These are phyloP conservation scores for Hesperophylax magnus DNA, from an alignment of 1,140 invertebrate genomes.

Conservation along the genomic window DNA sequence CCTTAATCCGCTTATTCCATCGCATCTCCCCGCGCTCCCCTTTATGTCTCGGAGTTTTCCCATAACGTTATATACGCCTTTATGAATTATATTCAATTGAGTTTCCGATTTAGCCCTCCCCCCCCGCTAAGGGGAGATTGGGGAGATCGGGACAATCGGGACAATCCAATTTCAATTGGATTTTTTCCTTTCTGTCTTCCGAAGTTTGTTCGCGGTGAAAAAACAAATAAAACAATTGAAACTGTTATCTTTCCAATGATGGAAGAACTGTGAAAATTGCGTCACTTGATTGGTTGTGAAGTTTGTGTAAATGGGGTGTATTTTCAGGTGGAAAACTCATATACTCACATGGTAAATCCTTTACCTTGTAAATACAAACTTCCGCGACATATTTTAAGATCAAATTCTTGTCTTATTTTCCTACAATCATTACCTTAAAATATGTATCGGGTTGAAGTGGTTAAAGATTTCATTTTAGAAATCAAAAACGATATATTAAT, in stretches of 20 bases:
- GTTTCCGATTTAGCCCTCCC: conserved; percentile 34
- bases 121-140: neutral
- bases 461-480: no score
- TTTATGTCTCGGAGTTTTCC: conserved; percentile 53
- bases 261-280: no score
- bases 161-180: conserved; percentile 38
- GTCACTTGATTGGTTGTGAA: no score
- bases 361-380: no score
- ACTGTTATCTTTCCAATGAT: neutral
- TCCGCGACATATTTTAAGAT: no score
- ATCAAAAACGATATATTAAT: no score
- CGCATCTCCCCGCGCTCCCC: conserved; percentile 39
- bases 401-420: no score
- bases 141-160: neutral
- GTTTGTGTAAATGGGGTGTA: no score
- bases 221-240: conserved; percentile 41
- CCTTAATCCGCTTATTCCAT: conserved; percentile 50
- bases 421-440: no score
- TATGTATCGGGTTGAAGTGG: no score
- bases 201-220: conserved; percentile 37
- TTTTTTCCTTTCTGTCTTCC: conserved; percentile 25
- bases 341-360: no score
- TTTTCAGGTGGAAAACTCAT: no score
- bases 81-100: conserved; percentile 57
- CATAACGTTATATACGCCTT: conserved; percentile 54